Base-by-base conservation (phyloP, 2,888 invertebrate genomes). In the Empis livida region DNA sequence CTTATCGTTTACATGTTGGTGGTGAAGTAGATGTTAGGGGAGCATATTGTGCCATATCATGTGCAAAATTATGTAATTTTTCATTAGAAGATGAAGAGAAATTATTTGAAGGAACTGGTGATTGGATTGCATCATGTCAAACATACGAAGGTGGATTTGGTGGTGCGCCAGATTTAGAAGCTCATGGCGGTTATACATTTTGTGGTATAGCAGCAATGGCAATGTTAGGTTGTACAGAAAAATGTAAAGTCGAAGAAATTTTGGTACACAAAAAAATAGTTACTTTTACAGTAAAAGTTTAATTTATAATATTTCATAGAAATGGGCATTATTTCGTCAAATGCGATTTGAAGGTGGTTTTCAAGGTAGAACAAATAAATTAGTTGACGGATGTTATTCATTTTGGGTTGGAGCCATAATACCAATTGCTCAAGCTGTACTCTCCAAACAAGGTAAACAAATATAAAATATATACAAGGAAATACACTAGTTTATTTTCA, bases 61-160 rank as follows among this genome's bases (percentile, higher is more conserved):
- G 91, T 45, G 94, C 96, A 13, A 85, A 84, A 63, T 70, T 97
- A 43, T 57, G 62, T 1, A 68, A 68, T 54, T 57, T 65, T 46
- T 86, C 90, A 5, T 86, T 89, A 59, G 76, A 86, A 45, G 82
- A 80, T 51, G 79, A 80, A 31, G 78, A 81, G 39, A 76, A 81
- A 51, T 70, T 99, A 51, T 91, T 92, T 71, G 80, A 84, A 53
- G 81, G 82, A 45, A 88, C 93, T 11, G 87, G 88, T 0, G 86
- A 92, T 61, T 99, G 96, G 96, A 82, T 99, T 58, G 77, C 84
- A 1, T 81, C 86, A 55, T 97, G 97, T 72, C 97, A 99, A 70
- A 94, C 95, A 0, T 99, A 96, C 72, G 99, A 99, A 71, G 99
- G 99, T 40, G 99, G 99, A 1, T 99, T 99, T 73, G 88, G 87